Conservation (phyloP, 2,888 invertebrate species). For the Meiosimyza decipiens region DNA sequence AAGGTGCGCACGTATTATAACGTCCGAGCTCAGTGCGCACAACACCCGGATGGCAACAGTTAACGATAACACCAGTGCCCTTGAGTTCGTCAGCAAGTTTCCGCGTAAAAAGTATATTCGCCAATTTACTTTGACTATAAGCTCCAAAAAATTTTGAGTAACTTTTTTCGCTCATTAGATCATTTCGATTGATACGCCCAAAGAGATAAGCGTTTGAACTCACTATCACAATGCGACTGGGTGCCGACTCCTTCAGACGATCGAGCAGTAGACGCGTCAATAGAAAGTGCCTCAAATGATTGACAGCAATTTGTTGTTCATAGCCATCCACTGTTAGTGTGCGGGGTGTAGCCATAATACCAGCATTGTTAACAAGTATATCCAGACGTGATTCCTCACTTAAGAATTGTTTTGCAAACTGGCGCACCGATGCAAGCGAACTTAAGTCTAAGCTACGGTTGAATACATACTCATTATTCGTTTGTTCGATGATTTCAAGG, state of each 20-base stretch:
- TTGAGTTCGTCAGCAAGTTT: conserved; percentile 73
- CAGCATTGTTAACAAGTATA: conserved; percentile 72
- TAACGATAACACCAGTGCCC: conserved; percentile 16
- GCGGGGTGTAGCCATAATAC: conserved; percentile 68
- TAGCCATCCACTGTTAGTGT: conserved; percentile 69
- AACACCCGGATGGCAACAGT: conserved; percentile 71
- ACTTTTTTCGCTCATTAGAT: conserved; percentile 76
- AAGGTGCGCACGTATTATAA: conserved; percentile 51
- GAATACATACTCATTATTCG: conserved; percentile 79
- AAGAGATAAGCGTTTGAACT: conserved; percentile 76
- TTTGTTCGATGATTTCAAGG: conserved; percentile 79
- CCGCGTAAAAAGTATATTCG: conserved; percentile 79
- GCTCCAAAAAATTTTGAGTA: conserved; percentile 75
- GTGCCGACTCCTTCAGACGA: conserved; percentile 70
- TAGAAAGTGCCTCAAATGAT: conserved; percentile 74
- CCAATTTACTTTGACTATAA: conserved; percentile 82
- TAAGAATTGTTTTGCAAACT: conserved; percentile 68
- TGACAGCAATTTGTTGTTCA: conserved; percentile 72
- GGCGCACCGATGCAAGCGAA: conserved; percentile 70
- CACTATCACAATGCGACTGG: conserved; percentile 82
- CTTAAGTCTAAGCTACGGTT: conserved; percentile 69
- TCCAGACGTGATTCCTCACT: conserved; percentile 68
- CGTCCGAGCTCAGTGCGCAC: conserved; percentile 81
- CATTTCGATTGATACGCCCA: conserved; percentile 76
- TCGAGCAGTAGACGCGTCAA: conserved; percentile 72